Evolutionary conservation across 2,797 vertebrate species (phyloP).

Genomic region (Diplodus sargus): DNA sequence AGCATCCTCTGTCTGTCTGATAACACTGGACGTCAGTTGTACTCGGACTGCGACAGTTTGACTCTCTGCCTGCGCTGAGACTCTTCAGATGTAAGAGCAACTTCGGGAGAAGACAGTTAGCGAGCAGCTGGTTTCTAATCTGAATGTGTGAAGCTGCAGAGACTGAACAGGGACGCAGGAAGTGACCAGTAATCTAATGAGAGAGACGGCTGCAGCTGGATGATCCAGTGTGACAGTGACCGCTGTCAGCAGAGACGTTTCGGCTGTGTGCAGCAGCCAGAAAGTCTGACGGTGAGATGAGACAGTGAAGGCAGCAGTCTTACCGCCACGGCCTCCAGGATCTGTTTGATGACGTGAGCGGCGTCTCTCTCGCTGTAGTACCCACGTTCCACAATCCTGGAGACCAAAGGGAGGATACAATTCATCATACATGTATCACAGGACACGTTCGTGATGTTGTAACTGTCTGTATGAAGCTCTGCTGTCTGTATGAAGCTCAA

Average conservation of each 20-base stretch:
- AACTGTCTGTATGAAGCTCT: too few species aligned
- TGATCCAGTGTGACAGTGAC: conserved; percentile 5
- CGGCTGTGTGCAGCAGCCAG: background rate
- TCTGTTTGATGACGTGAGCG: conserved; percentile 92
- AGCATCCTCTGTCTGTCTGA: too few species aligned
- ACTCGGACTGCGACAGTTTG: too few species aligned
- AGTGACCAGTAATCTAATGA: conserved; percentile 33
- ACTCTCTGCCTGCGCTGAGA: too few species aligned
- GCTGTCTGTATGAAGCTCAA: too few species aligned
- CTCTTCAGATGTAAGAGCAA: too few species aligned
- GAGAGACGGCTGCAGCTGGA: background rate
- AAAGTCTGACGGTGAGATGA: background rate
- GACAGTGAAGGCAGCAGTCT: conserved; percentile 46
- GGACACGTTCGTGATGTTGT: too few species aligned
- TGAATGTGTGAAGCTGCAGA: conserved; percentile 15
- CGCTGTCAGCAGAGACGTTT: background rate
- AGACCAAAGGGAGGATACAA: background rate
- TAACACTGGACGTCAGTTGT: too few species aligned
- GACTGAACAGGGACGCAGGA: conserved; percentile 14
- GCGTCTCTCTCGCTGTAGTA: conserved; percentile 93
- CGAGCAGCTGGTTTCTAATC: background rate
- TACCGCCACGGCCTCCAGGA: conserved; percentile 91
- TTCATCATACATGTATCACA: too few species aligned
- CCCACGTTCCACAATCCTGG: conserved; percentile 91
- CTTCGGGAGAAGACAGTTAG: background rate